Evolutionary conservation across 1,140 invertebrate species (phyloP), one percentile per base, ranked within the genome.

Genomic region (Euwallacea similis): DNA sequence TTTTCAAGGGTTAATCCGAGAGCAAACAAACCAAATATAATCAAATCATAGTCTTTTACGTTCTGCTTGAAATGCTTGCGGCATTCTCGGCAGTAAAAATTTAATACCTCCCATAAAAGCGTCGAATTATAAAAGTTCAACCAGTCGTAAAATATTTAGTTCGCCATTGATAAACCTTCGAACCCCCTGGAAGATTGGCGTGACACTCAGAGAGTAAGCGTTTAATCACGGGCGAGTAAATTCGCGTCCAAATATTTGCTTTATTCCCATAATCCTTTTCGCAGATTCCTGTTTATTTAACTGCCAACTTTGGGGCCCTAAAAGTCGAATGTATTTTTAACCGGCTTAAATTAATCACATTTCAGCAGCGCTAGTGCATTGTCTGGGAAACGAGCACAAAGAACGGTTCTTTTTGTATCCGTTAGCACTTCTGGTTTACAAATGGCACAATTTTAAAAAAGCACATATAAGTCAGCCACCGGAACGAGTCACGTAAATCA

Each of bases 361-460:
- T 50, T 50, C 13, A 50, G 9, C 13, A 50, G 21, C 21, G 21
- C 13, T 50, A 59, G 56, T 59, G 56, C 56, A 59, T 59, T 42
- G 56, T 59, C 16, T 59, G 13, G 10, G 21, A 59, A 59, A 63
- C 13, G 59, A 42, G 33, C 46, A 54, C 47, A 65, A 65, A 53
- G 42, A 61, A 54, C 11, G 42, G 65, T 11, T 8, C 21, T 66
- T 66, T 66, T 66, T 42, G 63, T 66, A 16, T 54, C 63, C 63
- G 65, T 66, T 66, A 46, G 55, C 65, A 66, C 65, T 66, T 43
- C 65, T 44, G 65, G 65, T 58, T 66, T 66, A 66, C 65, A 66
- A 66, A 66, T 66, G 65, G 65, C 65, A 66, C 47, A 21, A 66
- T 66, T 66, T 66, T 66, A 58, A 66, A 66, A 66, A 66, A 66